These are phyloP conservation scores for Troilus luridus DNA, from an alignment of 2,888 invertebrate genomes.

Conservation along the genomic window DNA sequence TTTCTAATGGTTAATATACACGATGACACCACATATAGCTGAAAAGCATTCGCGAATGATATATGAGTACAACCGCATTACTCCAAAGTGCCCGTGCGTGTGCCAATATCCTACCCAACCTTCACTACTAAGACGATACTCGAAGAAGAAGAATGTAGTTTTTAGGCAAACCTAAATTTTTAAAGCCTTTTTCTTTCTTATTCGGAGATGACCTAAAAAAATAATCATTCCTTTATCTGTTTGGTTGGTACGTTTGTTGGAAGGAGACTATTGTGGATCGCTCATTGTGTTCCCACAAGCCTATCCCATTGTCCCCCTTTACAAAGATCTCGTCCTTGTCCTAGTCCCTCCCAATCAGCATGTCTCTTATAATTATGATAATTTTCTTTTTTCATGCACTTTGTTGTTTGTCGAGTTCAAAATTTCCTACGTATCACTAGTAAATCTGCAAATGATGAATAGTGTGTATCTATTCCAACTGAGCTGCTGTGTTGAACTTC, in stretches of 20 bases:
- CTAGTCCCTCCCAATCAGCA: not conserved
- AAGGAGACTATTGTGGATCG: not conserved
- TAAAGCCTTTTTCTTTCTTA: not conserved
- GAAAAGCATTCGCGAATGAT: too few relatives aligned
- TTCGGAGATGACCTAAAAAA: conserved; percentile 14
- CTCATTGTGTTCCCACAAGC: not conserved
- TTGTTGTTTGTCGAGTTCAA: not conserved
- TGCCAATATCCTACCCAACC: too few relatives aligned
- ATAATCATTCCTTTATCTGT: conserved; percentile 23
- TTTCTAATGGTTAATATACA: too few relatives aligned
- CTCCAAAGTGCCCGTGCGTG: too few relatives aligned
- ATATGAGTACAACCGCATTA: too few relatives aligned
- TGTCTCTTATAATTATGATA: not conserved
- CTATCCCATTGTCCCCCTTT: conserved; percentile 24
- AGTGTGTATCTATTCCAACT: too few relatives aligned
- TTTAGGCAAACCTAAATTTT: not conserved
- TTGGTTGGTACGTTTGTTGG: not conserved
- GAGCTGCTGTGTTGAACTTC: too few relatives aligned
- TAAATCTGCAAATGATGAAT: too few relatives aligned
- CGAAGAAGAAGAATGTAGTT: not conserved
- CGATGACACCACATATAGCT: too few relatives aligned
- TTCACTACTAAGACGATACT: too few relatives aligned
- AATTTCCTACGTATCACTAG: too few relatives aligned
- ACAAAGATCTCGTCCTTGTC: not conserved
- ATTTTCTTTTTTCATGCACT: not conserved